These are phyloP conservation scores for Periophthalmus modestus DNA, from an alignment of 2,113 vertebrate species.

Conservation along the genomic window DNA sequence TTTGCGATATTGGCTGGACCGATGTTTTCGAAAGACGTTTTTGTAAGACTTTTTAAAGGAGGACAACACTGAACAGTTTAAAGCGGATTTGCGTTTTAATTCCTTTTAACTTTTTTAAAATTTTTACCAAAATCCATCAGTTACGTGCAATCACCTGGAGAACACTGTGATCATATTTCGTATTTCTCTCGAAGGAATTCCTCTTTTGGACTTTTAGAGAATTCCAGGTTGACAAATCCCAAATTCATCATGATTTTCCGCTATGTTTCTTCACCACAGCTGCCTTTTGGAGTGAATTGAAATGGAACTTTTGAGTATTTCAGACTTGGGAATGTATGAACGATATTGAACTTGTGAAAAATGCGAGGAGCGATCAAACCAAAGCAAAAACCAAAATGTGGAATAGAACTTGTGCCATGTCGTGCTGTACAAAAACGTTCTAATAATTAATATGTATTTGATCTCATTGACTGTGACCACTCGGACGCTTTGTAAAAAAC, in stretches of 20 bases:
- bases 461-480: constrained; percentile 55
- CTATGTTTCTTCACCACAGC: constrained; percentile 8
- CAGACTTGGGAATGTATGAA: constrained; percentile 65
- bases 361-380: constrained; percentile 54
- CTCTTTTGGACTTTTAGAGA: neutral
- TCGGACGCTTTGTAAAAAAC: constrained; percentile 23
- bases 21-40: constrained; percentile 19
- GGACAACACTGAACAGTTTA: neutral
- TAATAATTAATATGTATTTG: constrained; percentile 38
- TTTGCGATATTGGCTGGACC: constrained; percentile 33
- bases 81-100: neutral
- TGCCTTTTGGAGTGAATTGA: constrained; percentile 14
- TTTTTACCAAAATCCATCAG: neutral
- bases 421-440: constrained; percentile 47
- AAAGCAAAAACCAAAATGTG: constrained; percentile 43
- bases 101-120: constrained; percentile 18
- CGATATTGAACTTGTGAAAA: constrained; percentile 9
- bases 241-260: neutral
- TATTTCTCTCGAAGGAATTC: constrained; percentile 20
- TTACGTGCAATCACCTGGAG: constrained; percentile 42
- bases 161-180: constrained; percentile 37
- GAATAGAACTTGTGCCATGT: constrained; percentile 42
- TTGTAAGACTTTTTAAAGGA: neutral
- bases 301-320: constrained; percentile 34
- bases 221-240: neutral